Conservation (phyloP, 2,888 invertebrate species). For the Nymphalis urticae region DNA sequence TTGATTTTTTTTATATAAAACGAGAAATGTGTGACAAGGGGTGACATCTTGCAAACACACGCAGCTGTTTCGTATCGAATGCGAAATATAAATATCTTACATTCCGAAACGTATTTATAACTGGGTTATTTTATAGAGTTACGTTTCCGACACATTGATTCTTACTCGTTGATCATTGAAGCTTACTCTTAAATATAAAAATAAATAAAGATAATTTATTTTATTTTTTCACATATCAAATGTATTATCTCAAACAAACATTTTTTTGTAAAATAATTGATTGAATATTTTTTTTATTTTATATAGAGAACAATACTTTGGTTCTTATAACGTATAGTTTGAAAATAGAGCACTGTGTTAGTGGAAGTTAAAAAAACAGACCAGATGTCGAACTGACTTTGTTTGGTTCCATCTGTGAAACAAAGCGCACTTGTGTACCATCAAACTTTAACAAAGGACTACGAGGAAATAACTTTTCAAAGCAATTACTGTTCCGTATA, state of each 20-base stretch:
- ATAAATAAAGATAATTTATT: no score
- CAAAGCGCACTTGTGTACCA: conserved; percentile 68
- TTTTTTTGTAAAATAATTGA: no score
- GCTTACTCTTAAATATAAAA: neutral
- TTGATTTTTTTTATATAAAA: conserved; percentile 57
- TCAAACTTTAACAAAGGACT: conserved; percentile 54
- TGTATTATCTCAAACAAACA: no score
- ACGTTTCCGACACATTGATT: neutral
- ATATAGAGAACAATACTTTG: neutral
- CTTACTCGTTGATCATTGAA: neutral
- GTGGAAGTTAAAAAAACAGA: conserved; percentile 72
- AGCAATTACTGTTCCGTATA: conserved; percentile 27
- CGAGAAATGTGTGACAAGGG: conserved; percentile 55
- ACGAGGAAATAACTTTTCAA: conserved; percentile 34
- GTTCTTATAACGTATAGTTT: conserved; percentile 33
- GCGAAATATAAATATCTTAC: conserved; percentile 37
- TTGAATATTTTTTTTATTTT: no score
- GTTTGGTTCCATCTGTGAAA: conserved; percentile 78
- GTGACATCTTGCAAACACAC: conserved; percentile 36
- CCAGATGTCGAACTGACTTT: conserved; percentile 73
- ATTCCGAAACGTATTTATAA: conserved; percentile 32
- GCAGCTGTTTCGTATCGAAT: conserved; percentile 37
- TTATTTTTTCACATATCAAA: no score
- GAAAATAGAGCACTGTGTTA: conserved; percentile 51
- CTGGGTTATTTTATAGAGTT: conserved; percentile 21